Evolutionary conservation across 2,888 invertebrate genomes (phyloP), one percentile per base, ranked within the genome.

Genomic region (Pollenia labialis): DNA sequence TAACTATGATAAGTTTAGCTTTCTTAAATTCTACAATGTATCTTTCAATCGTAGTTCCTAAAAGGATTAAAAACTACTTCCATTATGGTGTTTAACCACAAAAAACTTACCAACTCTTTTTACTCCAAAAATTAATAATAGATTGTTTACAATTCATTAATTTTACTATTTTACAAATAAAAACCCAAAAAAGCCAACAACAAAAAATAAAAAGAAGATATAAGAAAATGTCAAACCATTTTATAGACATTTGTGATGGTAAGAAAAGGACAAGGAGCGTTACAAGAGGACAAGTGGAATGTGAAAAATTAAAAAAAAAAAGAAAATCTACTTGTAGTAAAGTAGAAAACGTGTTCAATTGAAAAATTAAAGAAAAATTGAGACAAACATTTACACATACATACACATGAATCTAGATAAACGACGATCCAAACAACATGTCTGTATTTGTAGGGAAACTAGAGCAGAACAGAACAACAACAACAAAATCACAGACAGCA

Each of bases 131-230:
- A 80, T 75, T 80, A 52, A 80, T 86, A 58, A 64, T 86, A 76
- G 69, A 80, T 71, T 86, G 80, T 86, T 86, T 83, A 71, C 86
- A 86, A 83, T 80, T 83, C 86, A 86, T 86, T 86, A 83, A 86
- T 82, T 86, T 80, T 75, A 62, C 52, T 52, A 75, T 75, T 82
- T 86, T 75, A 80, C 82, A 86, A 86, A 80, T 74, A 74, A 66
- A 77, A 52, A 46, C 9, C 32, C 4, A 32, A 32, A 32, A 6
- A 32, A 32, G 32, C 32, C 6, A 32, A 32, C 52, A 71, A 12
- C 11, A 32, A 69, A 1, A 64, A 66, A 60, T 8, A 12, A 50
- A 56, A 48, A 66, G 11, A 48, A 50, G 42, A 58, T 42, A 74
- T 60, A 60, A 68, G 16, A 68, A 56, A 64, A 56, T 56, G 32